Conservation (phyloP, 1,140 invertebrate genomes). For the Himalopsyche phryganea region DNA sequence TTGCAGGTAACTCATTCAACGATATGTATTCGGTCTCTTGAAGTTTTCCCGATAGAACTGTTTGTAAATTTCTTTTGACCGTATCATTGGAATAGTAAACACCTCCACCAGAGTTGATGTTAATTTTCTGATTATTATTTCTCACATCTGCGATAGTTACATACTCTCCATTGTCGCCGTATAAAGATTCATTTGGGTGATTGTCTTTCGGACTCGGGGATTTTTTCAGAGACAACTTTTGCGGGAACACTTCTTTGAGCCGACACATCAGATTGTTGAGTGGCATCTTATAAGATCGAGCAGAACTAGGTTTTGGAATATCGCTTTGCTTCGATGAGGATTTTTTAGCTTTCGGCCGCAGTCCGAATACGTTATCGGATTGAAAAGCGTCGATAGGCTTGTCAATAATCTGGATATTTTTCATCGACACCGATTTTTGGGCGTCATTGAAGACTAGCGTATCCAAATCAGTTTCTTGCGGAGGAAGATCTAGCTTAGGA, state of each 20-base stretch:
- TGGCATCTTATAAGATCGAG: slow-evolving; percentile 52
- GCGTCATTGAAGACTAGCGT: slow-evolving; percentile 31
- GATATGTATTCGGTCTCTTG: slow-evolving; percentile 75
- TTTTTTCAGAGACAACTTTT: slow-evolving; percentile 51
- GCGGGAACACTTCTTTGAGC: slow-evolving; percentile 59
- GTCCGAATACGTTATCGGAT: background rate
- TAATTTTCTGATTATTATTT: slow-evolving; percentile 66
- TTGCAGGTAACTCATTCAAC: slow-evolving; percentile 70
- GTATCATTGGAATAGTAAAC: slow-evolving; percentile 57
- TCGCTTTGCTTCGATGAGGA: background rate
- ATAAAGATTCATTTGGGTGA: slow-evolving; percentile 43
- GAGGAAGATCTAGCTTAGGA: slow-evolving; percentile 50
- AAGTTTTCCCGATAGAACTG: slow-evolving; percentile 54
- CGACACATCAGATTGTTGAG: slow-evolving; percentile 62
- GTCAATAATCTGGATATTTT: slow-evolving; percentile 35
- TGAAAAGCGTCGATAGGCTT: slow-evolving; percentile 27
- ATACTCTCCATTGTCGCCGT: slow-evolving; percentile 70
- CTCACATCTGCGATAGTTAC: slow-evolving; percentile 79
- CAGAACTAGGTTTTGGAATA: slow-evolving; percentile 31
- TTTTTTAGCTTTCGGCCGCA: slow-evolving; percentile 6
- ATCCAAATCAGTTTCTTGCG: slow-evolving; percentile 37
- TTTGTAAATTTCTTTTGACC: slow-evolving; percentile 54
- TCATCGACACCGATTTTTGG: slow-evolving; percentile 12
- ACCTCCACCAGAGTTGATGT: slow-evolving; percentile 44
- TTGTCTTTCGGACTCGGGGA: slow-evolving; percentile 50